These are phyloP conservation scores for Toxotes chatareus DNA, from an alignment of 2,113 vertebrate genomes.

Conservation along the genomic window DNA sequence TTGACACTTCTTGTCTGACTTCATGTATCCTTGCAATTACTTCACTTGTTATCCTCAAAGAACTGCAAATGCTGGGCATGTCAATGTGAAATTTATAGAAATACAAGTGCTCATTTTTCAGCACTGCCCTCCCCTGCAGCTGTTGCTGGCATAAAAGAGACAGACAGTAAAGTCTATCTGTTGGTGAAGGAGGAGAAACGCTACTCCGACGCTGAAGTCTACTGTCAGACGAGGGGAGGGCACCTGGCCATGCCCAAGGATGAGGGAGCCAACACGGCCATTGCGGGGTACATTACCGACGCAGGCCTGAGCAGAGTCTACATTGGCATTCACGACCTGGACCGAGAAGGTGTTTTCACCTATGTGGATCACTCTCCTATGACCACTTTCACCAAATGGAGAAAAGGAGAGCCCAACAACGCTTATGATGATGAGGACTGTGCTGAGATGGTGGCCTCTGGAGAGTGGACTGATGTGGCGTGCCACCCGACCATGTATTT, in stretches of 20 bases:
- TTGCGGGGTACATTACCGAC: slow-evolving; percentile 91
- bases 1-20: not conserved
- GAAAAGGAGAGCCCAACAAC: slow-evolving; percentile 94
- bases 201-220: slow-evolving; percentile 90
- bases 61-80: slow-evolving; percentile 65
- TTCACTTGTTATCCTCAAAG: slow-evolving; percentile 36
- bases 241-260: slow-evolving; percentile 97
- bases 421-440: slow-evolving; percentile 97
- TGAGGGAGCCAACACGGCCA: slow-evolving; percentile 88
- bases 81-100: slow-evolving; percentile 88
- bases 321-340: slow-evolving; percentile 95
- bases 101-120: slow-evolving; percentile 95
- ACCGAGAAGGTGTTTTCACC: slow-evolving; percentile 91
- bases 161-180: slow-evolving; percentile 95
- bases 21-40: not conserved
- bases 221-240: slow-evolving; percentile 93
- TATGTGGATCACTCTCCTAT: slow-evolving; percentile 93
- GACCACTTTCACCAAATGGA: slow-evolving; percentile 97
- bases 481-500: slow-evolving; percentile 97
- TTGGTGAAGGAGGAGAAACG: slow-evolving; percentile 98
- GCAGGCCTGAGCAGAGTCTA: slow-evolving; percentile 92
- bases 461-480: slow-evolving; percentile 97
- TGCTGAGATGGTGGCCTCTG: slow-evolving; percentile 93
- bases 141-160: slow-evolving; percentile 97
- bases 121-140: slow-evolving; percentile 98